Evolutionary conservation across 2,888 invertebrate species (phyloP).

Genomic region (Amiota minor): DNA sequence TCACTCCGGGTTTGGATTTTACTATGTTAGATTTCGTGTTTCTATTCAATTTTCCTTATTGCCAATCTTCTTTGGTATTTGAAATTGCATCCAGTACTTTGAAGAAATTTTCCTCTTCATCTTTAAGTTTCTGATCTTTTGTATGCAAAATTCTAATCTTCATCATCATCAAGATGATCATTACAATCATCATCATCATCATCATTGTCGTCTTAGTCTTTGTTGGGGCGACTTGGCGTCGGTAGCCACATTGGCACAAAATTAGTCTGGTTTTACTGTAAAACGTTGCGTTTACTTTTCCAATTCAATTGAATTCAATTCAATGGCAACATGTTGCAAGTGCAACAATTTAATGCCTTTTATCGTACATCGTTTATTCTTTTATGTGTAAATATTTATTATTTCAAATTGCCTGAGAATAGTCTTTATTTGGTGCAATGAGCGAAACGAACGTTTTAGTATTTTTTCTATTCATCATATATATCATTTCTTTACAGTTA

Average conservation of each 20-base stretch:
- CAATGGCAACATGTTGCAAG: background rate
- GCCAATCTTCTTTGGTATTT: background rate
- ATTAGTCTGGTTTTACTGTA: conserved; percentile 1
- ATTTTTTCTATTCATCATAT: too few relatives aligned
- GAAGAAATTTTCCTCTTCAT: background rate
- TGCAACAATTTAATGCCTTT: too few relatives aligned
- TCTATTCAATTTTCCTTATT: conserved; percentile 15
- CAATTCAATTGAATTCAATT: background rate
- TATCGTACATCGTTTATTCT: too few relatives aligned
- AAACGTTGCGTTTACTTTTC: conserved; percentile 15
- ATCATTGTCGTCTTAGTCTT: background rate
- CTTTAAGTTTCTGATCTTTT: background rate
- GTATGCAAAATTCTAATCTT: background rate
- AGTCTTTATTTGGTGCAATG: too few relatives aligned
- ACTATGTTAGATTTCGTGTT: conserved; percentile 39
- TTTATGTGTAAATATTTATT: too few relatives aligned
- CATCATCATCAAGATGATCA: background rate
- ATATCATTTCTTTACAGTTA: too few relatives aligned
- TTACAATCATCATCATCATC: background rate
- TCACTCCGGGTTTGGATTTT: conserved; percentile 27
- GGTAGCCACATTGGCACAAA: conserved; percentile 10
- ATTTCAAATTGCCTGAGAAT: too few relatives aligned
- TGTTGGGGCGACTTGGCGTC: background rate
- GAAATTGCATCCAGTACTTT: background rate
- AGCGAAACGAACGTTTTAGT: too few relatives aligned